Percentiles rank a stretch among this genome's conserved stretches.
These are phyloP conservation scores for Euwallacea similis DNA, from an alignment of 1,140 invertebrate genomes.

Conservation along the genomic window DNA sequence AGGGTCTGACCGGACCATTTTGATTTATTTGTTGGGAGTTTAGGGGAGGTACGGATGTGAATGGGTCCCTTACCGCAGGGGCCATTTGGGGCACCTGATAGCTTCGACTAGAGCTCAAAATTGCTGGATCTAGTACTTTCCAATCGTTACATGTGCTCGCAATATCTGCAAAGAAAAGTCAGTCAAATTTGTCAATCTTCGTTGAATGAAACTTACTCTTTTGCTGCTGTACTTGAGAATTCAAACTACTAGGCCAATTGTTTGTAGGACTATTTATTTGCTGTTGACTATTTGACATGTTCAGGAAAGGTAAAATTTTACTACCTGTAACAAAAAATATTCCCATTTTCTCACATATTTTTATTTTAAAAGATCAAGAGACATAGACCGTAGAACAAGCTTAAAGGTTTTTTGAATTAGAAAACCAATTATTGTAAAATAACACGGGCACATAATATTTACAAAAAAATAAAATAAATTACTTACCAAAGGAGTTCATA, in stretches of 20 bases:
- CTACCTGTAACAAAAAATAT: conserved; percentile 48
- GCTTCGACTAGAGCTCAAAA: conserved; percentile 71
- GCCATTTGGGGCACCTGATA: conserved; percentile 54
- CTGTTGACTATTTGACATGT: conserved; percentile 53
- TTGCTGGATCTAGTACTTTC: conserved; percentile 85
- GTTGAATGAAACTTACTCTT: conserved; percentile 47
- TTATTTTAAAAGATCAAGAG: too few relatives aligned
- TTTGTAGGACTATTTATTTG: conserved; percentile 46
- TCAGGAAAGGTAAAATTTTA: conserved; percentile 56
- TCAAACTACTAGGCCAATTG: conserved; percentile 52
- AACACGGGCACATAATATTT: conserved; percentile 4
- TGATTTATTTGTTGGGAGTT: conserved; percentile 43
- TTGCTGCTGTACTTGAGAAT: conserved; percentile 46
- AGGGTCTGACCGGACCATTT: conserved; percentile 32
- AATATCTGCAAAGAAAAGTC: conserved; percentile 52
- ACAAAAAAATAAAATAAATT: conserved; percentile 10
- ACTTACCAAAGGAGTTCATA: conserved; percentile 55
- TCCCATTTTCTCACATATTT: too few relatives aligned
- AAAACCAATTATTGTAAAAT: not conserved
- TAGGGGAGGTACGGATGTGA: conserved; percentile 11
- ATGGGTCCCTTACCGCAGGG: conserved; percentile 6
- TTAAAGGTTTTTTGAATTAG: too few relatives aligned
- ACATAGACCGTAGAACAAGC: too few relatives aligned
- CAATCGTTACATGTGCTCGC: conserved; percentile 68
- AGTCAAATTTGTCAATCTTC: not conserved